Conservation (phyloP, 2,797 vertebrate genomes). For the Sardinella longiceps region DNA sequence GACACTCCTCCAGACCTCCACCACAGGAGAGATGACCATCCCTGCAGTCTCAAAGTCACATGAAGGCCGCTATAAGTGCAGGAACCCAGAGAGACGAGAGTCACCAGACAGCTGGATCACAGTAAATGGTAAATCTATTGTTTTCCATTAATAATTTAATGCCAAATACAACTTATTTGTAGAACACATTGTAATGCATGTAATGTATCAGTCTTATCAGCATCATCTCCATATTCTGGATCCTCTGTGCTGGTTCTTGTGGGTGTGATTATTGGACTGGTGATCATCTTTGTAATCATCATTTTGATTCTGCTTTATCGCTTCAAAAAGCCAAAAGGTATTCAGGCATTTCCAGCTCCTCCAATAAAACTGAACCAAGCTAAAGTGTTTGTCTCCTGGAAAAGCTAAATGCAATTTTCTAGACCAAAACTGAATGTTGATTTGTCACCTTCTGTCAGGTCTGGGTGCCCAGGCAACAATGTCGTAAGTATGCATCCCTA, state of each 20-base stretch:
- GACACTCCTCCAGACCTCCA: not conserved
- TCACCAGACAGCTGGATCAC: slow-evolving; percentile 36
- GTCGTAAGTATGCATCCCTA: too few relatives aligned
- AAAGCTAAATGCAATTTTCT: too few relatives aligned
- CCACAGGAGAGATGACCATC: slow-evolving; percentile 29
- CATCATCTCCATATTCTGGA: not conserved
- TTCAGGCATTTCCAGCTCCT: not conserved
- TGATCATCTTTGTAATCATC: not conserved
- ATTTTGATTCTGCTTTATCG: not conserved
- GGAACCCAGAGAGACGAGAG: slow-evolving; percentile 32
- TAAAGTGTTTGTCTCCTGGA: too few relatives aligned
- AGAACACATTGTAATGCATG: too few relatives aligned
- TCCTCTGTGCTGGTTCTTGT: not conserved
- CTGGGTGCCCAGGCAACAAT: too few relatives aligned
- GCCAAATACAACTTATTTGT: too few relatives aligned
- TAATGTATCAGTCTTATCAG: too few relatives aligned
- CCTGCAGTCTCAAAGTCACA: slow-evolving; percentile 25
- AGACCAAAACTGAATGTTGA: too few relatives aligned
- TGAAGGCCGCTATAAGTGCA: slow-evolving; percentile 31
- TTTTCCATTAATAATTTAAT: too few relatives aligned
- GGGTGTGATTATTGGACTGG: not conserved
- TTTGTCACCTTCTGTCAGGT: too few relatives aligned
- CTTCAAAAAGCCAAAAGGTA: not conserved
- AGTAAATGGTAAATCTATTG: not conserved
- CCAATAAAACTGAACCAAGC: too few relatives aligned